Evolutionary conservation across 2,113 vertebrate genomes (phyloP), one percentile per base, ranked within the genome.

Genomic region (Amazona vittata): DNA sequence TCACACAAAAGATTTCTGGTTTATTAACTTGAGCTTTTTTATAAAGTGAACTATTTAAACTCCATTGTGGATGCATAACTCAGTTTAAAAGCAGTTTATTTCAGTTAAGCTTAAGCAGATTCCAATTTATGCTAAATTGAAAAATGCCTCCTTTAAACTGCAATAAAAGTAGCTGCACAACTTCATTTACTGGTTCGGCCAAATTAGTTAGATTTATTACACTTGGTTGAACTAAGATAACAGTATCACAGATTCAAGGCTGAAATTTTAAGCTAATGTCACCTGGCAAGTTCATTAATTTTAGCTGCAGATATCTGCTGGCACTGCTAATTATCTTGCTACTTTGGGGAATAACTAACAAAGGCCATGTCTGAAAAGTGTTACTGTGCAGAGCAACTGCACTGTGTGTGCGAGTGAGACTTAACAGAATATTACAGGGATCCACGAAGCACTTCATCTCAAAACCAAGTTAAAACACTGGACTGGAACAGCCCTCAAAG

Each of bases 101-200:
- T 96, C 57, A 80, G 57, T 87, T 93, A 87, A 91, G 26, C 35
- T 93, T 91, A 94, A 90, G 88, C 16, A 94, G 84, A 94, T 75
- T 49, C n/a, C 63, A 91, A 74, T 83, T 91, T 79, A 77, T 53
- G 43, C 49, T 96, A 87, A 77, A 80, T 41, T 83, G 67, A 80
- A 95, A 95, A 93, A 93, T 62, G 49, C 31, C 47, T 90, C 52
- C 67, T 94, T 95, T 85, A 93, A 96, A 87, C 29, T 20, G 31
- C 53, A 93, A 68, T 88, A 90, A 85, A 91, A 90, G n/a, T 93
- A 88, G 41, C 28, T 73, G 35, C 37, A 80, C 52, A 83, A 90
- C 75, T 93, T 85, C 49, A 71, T 83, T 91, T 65, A 87, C 31
- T 33, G 50, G 11, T 85, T 96, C 85, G 82, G 62, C 82, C 87